Conservation (phyloP, 2,113 vertebrate genomes). For the Phycodurus eques region DNA sequence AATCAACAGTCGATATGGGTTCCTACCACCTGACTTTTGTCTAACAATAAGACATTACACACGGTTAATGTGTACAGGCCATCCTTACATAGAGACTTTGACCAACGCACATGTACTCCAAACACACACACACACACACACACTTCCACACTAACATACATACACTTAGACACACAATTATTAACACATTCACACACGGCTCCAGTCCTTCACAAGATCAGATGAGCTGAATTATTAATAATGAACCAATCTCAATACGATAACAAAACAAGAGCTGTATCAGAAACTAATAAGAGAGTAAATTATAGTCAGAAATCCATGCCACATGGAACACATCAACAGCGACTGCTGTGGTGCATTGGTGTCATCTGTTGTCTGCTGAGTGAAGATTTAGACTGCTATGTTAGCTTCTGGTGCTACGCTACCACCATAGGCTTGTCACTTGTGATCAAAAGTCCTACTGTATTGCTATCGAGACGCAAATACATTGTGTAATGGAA, state of each 20-base stretch:
- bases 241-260: neutral
- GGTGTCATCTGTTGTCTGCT: neutral
- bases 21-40: neutral
- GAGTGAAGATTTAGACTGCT: neutral
- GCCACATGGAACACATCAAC: neutral
- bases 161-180: no score
- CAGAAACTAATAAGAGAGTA: neutral
- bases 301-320: neutral
- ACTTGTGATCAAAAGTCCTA: constrained; percentile 19
- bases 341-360: neutral
- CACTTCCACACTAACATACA: neutral
- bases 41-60: neutral
- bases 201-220: neutral
- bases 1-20: neutral
- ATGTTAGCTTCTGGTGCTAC: neutral
- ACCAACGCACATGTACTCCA: neutral
- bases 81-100: neutral
- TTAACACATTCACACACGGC: neutral
- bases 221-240: neutral
- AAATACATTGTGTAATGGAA: constrained; percentile 48
- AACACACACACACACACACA: neutral
- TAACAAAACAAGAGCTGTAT: neutral
- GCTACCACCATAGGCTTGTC: neutral
- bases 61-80: neutral
- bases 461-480: constrained; percentile 25